Evolutionary conservation across 1,140 invertebrate genomes (phyloP).

Genomic region (Brachionus paranguensis): DNA sequence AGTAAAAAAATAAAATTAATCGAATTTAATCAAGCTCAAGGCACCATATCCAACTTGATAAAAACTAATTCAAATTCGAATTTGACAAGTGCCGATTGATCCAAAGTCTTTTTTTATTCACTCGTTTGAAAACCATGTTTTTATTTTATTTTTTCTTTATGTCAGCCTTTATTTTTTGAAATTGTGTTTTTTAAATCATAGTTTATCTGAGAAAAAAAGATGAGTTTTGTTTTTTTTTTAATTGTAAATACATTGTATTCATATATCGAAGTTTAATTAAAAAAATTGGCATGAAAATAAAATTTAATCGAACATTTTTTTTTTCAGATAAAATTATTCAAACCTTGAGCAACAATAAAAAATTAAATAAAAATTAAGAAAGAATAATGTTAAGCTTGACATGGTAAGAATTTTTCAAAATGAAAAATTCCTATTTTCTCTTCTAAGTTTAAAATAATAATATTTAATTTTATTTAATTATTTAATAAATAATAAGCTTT

Average conservation of each 20-base stretch:
- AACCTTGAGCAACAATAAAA: too few relatives aligned
- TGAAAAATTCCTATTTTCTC: too few relatives aligned
- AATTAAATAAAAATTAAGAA: too few relatives aligned
- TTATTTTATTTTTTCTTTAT: background rate
- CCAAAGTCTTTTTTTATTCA: background rate
- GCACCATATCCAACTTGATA: background rate
- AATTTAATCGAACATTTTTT: background rate
- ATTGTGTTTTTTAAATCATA: background rate
- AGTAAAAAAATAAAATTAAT: slow-evolving; percentile 8
- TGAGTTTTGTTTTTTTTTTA: background rate
- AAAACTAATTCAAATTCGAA: background rate
- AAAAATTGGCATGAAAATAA: background rate
- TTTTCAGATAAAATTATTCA: too few relatives aligned
- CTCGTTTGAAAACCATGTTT: background rate
- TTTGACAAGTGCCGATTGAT: background rate
- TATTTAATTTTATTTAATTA: too few relatives aligned
- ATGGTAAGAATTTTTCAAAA: too few relatives aligned
- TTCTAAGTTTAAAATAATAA: too few relatives aligned
- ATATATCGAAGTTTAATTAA: background rate
- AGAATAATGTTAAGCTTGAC: too few relatives aligned
- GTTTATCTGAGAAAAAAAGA: background rate
- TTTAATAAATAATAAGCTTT: too few relatives aligned
- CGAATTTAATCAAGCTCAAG: background rate
- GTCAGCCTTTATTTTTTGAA: background rate
- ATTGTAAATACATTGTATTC: background rate